Conservation (phyloP, 2,113 vertebrate species). For the Heterotis niloticus region DNA sequence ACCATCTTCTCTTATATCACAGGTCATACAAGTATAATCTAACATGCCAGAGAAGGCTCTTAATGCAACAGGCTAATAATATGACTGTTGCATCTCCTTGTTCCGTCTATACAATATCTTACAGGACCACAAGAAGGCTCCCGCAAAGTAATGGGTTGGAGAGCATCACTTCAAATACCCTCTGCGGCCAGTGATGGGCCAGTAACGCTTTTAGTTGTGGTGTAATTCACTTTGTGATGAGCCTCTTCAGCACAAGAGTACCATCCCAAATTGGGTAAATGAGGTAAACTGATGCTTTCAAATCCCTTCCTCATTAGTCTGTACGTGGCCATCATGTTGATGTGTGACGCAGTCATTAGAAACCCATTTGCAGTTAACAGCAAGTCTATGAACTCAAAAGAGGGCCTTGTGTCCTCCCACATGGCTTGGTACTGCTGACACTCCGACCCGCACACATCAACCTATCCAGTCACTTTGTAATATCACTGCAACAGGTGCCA, state of each 20-base stretch:
- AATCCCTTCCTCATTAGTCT: neutral
- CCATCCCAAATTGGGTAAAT: neutral
- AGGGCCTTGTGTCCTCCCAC: neutral
- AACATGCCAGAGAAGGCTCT: neutral
- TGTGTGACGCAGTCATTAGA: neutral
- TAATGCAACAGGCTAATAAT: neutral
- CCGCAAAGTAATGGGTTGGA: neutral
- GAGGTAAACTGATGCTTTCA: neutral
- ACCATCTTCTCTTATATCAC: neutral
- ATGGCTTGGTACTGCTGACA: neutral
- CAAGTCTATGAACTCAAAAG: neutral
- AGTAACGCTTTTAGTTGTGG: neutral
- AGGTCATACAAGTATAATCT: neutral
- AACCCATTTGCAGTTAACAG: conserved; percentile 1
- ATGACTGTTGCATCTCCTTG: neutral
- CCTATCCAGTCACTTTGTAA: neutral
- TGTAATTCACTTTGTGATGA: neutral
- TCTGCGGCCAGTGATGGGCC: neutral
- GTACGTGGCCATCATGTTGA: neutral
- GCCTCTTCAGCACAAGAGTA: neutral
- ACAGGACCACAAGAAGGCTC: neutral
- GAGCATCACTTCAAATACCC: neutral
- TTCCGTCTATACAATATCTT: neutral
- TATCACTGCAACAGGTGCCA: too few relatives aligned
- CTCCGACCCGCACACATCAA: neutral